Percentiles rank a stretch among this genome's conserved stretches.
phyloP scores from a whole-genome alignment of 2,797 vertebrate genomes.

The Enteromius thamalakanensis region DNA sequence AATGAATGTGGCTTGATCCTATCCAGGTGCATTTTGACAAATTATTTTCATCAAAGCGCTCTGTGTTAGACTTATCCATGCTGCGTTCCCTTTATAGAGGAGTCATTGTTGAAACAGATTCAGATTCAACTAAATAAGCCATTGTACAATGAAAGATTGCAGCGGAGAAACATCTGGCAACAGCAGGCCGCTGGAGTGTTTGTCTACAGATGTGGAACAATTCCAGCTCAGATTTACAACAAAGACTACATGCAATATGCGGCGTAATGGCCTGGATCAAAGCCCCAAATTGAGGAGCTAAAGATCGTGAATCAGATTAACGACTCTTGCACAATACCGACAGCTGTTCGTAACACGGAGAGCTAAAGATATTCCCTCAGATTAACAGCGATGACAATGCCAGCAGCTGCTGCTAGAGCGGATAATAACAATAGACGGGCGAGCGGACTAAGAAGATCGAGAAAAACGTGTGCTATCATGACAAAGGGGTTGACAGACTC shows the following conservation, averaged over 20 bases:
- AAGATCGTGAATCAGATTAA: slow-evolving; percentile 80
- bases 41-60: neutral
- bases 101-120: slow-evolving; percentile 30
- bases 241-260: slow-evolving; percentile 48
- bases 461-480: slow-evolving; percentile 81
- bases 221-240: slow-evolving; percentile 50
- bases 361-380: slow-evolving; percentile 75
- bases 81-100: slow-evolving; percentile 30
- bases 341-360: slow-evolving; percentile 75
- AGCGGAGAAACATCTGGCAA: slow-evolving; percentile 65
- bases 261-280: slow-evolving; percentile 77
- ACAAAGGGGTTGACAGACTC: slow-evolving; percentile 81
- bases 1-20: neutral
- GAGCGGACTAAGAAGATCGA: slow-evolving; percentile 68
- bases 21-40: slow-evolving; percentile 19
- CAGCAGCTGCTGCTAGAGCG: slow-evolving; percentile 76
- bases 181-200: slow-evolving; percentile 49
- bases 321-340: slow-evolving; percentile 74
- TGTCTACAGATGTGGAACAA: slow-evolving; percentile 56
- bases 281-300: slow-evolving; percentile 75
- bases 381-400: slow-evolving; percentile 72
- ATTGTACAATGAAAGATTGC: slow-evolving; percentile 54
- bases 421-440: slow-evolving; percentile 75
- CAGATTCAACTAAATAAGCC: slow-evolving; percentile 26
- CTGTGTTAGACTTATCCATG: neutral